These are phyloP conservation scores for Heliconius nattereri DNA, from an alignment of 1,140 invertebrate genomes.

Conservation along the genomic window DNA sequence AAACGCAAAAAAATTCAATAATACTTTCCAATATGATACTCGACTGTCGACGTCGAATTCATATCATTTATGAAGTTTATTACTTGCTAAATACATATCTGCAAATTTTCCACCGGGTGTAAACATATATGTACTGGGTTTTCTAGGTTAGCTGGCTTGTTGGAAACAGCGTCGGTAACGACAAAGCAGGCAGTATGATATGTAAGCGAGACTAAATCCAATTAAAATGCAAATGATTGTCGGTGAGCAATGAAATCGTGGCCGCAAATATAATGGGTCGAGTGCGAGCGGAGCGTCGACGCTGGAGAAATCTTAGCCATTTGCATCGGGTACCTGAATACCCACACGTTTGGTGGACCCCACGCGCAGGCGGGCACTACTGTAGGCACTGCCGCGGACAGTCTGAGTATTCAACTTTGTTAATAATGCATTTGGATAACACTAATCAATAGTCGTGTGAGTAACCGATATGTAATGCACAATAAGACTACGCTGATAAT, in stretches of 20 bases:
- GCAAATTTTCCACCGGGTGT: neutral
- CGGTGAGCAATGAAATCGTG: constrained; percentile 61
- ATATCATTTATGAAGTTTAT: neutral
- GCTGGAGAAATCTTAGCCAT: constrained; percentile 62
- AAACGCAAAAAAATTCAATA: neutral
- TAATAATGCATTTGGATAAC: constrained; percentile 31
- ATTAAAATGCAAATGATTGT: constrained; percentile 67
- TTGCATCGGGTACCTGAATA: constrained; percentile 57
- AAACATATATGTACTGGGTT: neutral
- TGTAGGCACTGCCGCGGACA: constrained; percentile 34
- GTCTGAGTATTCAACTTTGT: constrained; percentile 44
- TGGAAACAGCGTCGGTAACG: constrained; percentile 36
- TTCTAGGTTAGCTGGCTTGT: constrained; percentile 20
- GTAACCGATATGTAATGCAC: constrained; percentile 3
- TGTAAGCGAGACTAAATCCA: constrained; percentile 58
- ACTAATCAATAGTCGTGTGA: constrained; percentile 14
- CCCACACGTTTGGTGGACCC: constrained; percentile 50
- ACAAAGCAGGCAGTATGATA: constrained; percentile 48
- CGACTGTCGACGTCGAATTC: neutral
- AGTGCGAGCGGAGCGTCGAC: constrained; percentile 45
- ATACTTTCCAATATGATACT: constrained; percentile 2
- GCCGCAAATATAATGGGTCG: constrained; percentile 61
- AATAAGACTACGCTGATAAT: neutral
- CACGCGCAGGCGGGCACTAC: constrained; percentile 33
- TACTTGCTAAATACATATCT: constrained; percentile 18